Percentiles rank a stretch among this genome's conserved stretches.
These are phyloP conservation scores for Anagrus nilaparvatae DNA, from an alignment of 1,140 invertebrate species.

Conservation along the genomic window DNA sequence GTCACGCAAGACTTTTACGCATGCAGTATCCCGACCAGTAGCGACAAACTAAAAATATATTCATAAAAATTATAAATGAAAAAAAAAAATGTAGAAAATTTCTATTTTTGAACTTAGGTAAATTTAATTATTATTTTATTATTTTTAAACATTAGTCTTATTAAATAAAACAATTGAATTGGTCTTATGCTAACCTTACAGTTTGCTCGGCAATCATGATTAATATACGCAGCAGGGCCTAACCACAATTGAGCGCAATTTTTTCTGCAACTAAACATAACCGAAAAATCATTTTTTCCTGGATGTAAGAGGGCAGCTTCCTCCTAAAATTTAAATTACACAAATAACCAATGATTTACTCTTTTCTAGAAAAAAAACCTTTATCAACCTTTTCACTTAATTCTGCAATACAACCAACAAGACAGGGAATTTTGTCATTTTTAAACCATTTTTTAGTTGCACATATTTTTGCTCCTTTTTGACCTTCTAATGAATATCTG, in stretches of 20 bases:
- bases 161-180: not conserved
- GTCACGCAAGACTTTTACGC: slow-evolving; percentile 91
- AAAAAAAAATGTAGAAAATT: slow-evolving; percentile 6
- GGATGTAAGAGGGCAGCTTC: slow-evolving; percentile 85
- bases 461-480: slow-evolving; percentile 92
- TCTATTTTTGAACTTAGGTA: too few species aligned
- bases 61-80: slow-evolving; percentile 1
- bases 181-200: slow-evolving; percentile 53
- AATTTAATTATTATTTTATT: not conserved
- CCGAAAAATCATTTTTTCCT: slow-evolving; percentile 96
- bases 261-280: slow-evolving; percentile 97
- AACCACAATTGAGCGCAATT: slow-evolving; percentile 99
- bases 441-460: slow-evolving; percentile 93
- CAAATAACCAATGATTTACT: not conserved
- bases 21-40: slow-evolving; percentile 91
- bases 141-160: too few species aligned
- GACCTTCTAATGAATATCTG: slow-evolving; percentile 89
- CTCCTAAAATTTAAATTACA: slow-evolving; percentile 47
- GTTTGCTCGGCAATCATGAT: slow-evolving; percentile 96
- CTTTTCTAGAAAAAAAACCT: not conserved
- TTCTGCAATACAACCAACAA: slow-evolving; percentile 96
- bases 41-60: slow-evolving; percentile 71
- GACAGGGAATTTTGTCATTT: slow-evolving; percentile 87
- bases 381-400: slow-evolving; percentile 61
- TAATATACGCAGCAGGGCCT: slow-evolving; percentile 96